These are phyloP conservation scores for Bugula neritina DNA, from an alignment of 2,888 invertebrate species.

Conservation along the genomic window DNA sequence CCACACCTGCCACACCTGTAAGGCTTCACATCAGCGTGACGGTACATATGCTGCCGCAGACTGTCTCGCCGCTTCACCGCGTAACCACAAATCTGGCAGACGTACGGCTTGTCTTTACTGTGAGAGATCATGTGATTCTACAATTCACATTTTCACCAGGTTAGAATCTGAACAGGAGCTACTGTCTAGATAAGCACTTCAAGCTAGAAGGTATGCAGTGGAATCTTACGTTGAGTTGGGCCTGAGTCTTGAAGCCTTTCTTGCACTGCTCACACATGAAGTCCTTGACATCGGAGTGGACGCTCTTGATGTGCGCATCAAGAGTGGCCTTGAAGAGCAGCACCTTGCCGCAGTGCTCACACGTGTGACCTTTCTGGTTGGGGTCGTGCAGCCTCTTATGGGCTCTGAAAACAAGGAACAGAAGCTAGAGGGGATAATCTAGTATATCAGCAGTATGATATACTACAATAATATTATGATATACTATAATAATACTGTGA, in stretches of 20 bases:
- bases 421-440: too few relatives aligned
- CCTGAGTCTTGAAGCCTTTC: slow-evolving; percentile 27
- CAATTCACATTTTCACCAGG: too few relatives aligned
- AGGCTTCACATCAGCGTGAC: slow-evolving; percentile 32
- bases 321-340: slow-evolving; percentile 32
- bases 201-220: background rate
- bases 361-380: slow-evolving; percentile 32
- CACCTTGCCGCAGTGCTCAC: slow-evolving; percentile 31
- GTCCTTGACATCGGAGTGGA: slow-evolving; percentile 22
- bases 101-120: slow-evolving; percentile 31
- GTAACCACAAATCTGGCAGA: slow-evolving; percentile 30
- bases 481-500: too few relatives aligned
- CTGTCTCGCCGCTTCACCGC: slow-evolving; percentile 31
- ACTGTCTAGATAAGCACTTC: background rate
- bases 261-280: slow-evolving; percentile 23
- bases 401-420: slow-evolving; percentile 27
- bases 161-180: background rate
- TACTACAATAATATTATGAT: too few relatives aligned
- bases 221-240: slow-evolving; percentile 11
- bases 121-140: slow-evolving; percentile 31
- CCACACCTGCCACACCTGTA: slow-evolving; percentile 32
- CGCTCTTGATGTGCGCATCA: slow-evolving; percentile 22
- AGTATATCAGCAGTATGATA: too few relatives aligned
- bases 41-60: slow-evolving; percentile 32
- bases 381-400: slow-evolving; percentile 35